phyloP scores from a whole-genome alignment of 2,113 vertebrate genomes.

The Blennius ocellaris region DNA sequence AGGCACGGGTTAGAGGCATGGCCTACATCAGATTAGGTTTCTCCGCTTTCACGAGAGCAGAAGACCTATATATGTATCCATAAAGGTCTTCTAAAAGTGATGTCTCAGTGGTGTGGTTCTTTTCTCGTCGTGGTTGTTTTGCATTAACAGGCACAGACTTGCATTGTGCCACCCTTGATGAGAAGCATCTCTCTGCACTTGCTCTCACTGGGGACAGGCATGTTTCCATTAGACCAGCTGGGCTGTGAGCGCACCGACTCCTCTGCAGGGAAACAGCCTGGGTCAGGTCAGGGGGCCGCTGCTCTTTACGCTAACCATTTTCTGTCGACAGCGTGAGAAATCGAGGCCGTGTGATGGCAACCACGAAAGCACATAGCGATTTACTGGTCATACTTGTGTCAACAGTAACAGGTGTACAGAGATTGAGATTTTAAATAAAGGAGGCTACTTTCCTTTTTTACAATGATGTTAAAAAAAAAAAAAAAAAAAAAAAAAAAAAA shows the following conservation, averaged over 20 bases:
- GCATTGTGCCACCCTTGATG: conserved; percentile 49
- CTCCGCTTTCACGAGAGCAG: conserved; percentile 11
- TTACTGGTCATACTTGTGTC: conserved; percentile 31
- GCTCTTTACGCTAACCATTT: conserved; percentile 11
- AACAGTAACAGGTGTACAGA: conserved; percentile 48
- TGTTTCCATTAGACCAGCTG: conserved; percentile 75
- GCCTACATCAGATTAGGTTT: conserved; percentile 20
- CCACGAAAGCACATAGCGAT: conserved; percentile 48
- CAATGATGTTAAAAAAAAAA: conserved; percentile 5
- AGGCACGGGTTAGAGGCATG: not conserved
- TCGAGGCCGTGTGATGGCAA: conserved; percentile 37
- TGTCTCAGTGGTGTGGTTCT: conserved; percentile 38
- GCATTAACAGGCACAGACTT: conserved; percentile 69
- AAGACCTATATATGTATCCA: not conserved
- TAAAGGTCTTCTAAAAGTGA: conserved; percentile 5
- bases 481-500: too few relatives aligned
- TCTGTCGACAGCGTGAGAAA: conserved; percentile 8
- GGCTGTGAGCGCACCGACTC: conserved; percentile 33
- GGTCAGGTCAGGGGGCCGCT: not conserved
- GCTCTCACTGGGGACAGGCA: conserved; percentile 58
- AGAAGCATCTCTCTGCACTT: conserved; percentile 65
- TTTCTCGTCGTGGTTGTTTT: conserved; percentile 62
- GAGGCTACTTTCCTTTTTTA: conserved; percentile 13
- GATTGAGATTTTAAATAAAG: not conserved
- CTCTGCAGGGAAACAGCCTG: conserved; percentile 54